phyloP scores from a whole-genome alignment of 2,113 vertebrate species.

The Ceuthmochares aereus region DNA sequence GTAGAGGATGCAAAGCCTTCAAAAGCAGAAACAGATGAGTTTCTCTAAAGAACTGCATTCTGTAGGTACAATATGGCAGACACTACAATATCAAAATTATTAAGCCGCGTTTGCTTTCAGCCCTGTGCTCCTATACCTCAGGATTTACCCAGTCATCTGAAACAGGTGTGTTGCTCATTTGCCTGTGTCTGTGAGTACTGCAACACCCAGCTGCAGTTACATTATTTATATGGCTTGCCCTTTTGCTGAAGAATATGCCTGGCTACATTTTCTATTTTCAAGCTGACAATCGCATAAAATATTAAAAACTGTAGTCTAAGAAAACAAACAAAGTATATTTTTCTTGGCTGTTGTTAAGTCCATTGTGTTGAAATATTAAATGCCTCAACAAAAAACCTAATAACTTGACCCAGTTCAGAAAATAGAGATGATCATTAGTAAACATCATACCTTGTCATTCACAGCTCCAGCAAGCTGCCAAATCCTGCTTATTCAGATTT shows the following conservation, averaged over 20 bases:
- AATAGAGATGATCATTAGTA: not conserved
- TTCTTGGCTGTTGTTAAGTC: not conserved
- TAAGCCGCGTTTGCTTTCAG: not conserved
- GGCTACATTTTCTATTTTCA: not conserved
- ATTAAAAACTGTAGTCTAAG: not conserved
- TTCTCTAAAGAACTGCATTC: not conserved
- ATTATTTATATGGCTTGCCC: not conserved
- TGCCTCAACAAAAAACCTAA: not conserved
- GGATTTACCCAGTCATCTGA: not conserved
- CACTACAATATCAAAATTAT: not conserved
- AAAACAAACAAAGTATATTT: not conserved
- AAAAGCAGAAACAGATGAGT: not conserved
- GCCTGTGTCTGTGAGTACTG: not conserved
- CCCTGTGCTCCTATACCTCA: not conserved
- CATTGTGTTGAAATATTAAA: not conserved
- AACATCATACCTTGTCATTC: not conserved
- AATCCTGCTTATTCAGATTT: rapidly evolving
- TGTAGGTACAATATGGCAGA: not conserved
- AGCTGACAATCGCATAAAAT: not conserved
- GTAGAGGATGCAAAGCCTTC: not conserved
- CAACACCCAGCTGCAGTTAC: not conserved
- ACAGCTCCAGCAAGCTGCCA: not conserved
- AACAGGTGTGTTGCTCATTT: not conserved
- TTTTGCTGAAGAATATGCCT: not conserved
- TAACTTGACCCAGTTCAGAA: not conserved